Evolutionary conservation across 1,140 invertebrate genomes (phyloP), one percentile per base, ranked within the genome.

Genomic region (Meloidogyne exigua): DNA sequence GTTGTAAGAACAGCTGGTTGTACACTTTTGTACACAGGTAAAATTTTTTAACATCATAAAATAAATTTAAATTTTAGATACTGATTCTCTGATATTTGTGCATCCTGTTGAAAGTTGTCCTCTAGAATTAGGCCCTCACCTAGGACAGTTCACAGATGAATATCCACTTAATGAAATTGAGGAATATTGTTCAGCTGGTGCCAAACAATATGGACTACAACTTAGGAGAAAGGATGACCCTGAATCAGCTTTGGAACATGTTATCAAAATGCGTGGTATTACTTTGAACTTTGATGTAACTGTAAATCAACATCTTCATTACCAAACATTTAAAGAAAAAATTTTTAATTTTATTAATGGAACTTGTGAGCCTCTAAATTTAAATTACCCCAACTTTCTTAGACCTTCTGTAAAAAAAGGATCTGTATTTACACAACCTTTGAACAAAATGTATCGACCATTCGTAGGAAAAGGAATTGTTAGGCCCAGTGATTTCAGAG

Each of bases 141-240:
- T 74, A 0, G 72, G 72, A 10, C 72, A 74, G 7, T 65, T 74
- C 2, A 68, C 62, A 1, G 21, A 74, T 74, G 72, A 74, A 21
- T 74, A n/a, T 7, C 65, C 72, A 0, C 13, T 9, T 5, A 21
- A 74, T 11, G 1, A 23, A 0, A 71, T 74, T 21, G 2, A 9
- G 4, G 72, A 64, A 9, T 74, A 28, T 11, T 74, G 65, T n/a
- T 65, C 62, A 1, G 72, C 65, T 0, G 72, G 72, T 0, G 72
- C 72, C 3, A 74, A 74, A 21, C 72, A 57, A n/a, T 57, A 57
- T 57, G 49, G 49, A 0, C 18, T 57, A 1, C 13, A n/a, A n/a
- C 18, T n/a, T 5, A 18, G 7, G 5, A 0, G 49, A 18, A n/a
- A 57, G 5, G 9, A n/a, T 2, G 3, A n/a, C 15, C 13, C 15